phyloP scores from a whole-genome alignment of 2,797 vertebrate genomes.

The Hydrophis major region DNA sequence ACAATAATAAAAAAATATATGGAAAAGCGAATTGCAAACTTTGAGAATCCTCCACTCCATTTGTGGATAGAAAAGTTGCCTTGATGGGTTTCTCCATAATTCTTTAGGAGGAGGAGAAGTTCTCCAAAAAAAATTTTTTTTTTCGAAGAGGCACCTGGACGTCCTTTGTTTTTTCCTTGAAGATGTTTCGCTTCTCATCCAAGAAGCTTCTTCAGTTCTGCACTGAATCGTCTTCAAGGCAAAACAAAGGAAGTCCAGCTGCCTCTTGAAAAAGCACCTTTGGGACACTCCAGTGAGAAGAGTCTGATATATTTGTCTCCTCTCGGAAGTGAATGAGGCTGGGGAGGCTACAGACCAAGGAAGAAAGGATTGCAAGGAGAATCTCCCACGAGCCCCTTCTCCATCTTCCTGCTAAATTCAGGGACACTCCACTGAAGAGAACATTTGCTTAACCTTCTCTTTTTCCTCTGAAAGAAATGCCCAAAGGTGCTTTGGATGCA shows the following conservation, averaged over 20 bases:
- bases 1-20: not conserved
- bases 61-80: not conserved
- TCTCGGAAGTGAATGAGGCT: not conserved
- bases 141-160: not conserved
- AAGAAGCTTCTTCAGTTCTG: not conserved
- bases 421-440: not conserved
- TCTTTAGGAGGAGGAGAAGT: not conserved
- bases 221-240: not conserved
- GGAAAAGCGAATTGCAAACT: conserved; percentile 6
- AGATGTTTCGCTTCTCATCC: not conserved
- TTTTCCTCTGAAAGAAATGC: not conserved
- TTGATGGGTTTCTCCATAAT: not conserved
- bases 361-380: not conserved
- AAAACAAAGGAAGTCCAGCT: not conserved
- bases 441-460: not conserved
- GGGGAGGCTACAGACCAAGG: not conserved
- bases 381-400: too few species aligned
- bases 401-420: not conserved
- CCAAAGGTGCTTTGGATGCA: not conserved
- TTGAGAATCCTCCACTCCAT: not conserved
- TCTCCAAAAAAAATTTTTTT: not conserved
- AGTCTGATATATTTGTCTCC: not conserved
- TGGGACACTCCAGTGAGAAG: not conserved
- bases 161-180: not conserved
- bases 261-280: not conserved